Percentiles rank a stretch among this genome's conserved stretches.
phyloP scores from a whole-genome alignment of 2,888 invertebrate species.

The Parnassius smintheus region DNA sequence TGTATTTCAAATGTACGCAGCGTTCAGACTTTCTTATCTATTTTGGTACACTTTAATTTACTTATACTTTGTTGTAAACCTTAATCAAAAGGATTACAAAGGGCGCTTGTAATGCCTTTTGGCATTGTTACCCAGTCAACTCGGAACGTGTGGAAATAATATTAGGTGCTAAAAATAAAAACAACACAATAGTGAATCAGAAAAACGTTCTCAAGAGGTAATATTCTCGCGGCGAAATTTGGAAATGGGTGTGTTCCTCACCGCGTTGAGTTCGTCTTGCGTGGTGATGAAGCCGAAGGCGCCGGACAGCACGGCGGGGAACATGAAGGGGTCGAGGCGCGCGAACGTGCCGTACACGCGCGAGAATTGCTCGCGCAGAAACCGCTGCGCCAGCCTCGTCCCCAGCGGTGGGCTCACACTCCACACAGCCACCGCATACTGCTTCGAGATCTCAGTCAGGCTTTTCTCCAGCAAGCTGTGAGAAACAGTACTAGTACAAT shows the following conservation, averaged over 20 bases:
- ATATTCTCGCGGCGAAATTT: too few species aligned
- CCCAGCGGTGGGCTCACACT: constrained; percentile 58
- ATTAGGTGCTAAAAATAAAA: too few species aligned
- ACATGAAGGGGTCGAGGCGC: constrained; percentile 63
- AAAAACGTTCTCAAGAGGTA: too few species aligned
- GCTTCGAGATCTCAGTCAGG: constrained; percentile 60
- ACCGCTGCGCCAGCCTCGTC: constrained; percentile 87
- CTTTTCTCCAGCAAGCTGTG: constrained; percentile 66
- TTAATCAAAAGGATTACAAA: too few species aligned
- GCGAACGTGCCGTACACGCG: constrained; percentile 71
- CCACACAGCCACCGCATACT: constrained; percentile 66
- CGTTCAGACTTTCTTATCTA: too few species aligned
- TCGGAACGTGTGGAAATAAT: too few species aligned
- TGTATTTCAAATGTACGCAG: too few species aligned
- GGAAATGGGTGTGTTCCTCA: constrained; percentile 30
- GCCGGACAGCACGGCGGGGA: constrained; percentile 57
- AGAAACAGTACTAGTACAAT: not conserved
- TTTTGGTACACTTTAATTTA: too few species aligned
- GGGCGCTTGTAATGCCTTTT: too few species aligned
- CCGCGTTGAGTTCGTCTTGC: constrained; percentile 57
- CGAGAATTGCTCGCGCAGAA: constrained; percentile 86
- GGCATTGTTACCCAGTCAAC: too few species aligned
- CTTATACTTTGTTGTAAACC: too few species aligned
- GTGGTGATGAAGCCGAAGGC: constrained; percentile 62
- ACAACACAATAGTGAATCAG: too few species aligned